A percentile compares a stretch with the other conserved stretches of the same genome.
Conservation (phyloP, 2,888 invertebrate genomes). For the Aphodius sticticus region DNA sequence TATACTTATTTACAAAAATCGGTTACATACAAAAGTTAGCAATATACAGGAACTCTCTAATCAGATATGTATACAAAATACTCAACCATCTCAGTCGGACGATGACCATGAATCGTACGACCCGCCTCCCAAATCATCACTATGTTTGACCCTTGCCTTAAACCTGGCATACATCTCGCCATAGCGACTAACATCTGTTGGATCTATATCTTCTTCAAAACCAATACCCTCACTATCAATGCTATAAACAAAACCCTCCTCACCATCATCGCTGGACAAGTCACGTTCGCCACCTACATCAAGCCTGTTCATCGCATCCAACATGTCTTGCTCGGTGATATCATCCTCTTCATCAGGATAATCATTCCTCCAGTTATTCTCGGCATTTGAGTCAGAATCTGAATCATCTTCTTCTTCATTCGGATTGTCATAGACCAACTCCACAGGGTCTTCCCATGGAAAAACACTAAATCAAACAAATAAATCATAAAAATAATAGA, state of each 20-base stretch:
- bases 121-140: constrained; percentile 12
- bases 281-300: constrained; percentile 50
- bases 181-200: constrained; percentile 66
- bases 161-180: constrained; percentile 74
- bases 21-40: not conserved
- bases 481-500: constrained; percentile 9
- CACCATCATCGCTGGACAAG: constrained; percentile 57
- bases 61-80: not conserved
- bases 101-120: not conserved
- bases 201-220: constrained; percentile 59
- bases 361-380: constrained; percentile 79
- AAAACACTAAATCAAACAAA: constrained; percentile 52
- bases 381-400: constrained; percentile 78
- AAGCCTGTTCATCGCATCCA: constrained; percentile 63
- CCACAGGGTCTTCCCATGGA: constrained; percentile 54
- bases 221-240: constrained; percentile 56
- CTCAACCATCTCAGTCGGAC: not conserved
- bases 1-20: not conserved
- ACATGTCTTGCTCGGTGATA: constrained; percentile 69
- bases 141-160: constrained; percentile 62
- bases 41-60: not conserved
- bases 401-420: constrained; percentile 52
- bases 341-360: constrained; percentile 73
- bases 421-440: constrained; percentile 56
- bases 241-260: constrained; percentile 59